Conservation (phyloP, 2,797 vertebrate species). For the Pitangus sulphuratus region DNA sequence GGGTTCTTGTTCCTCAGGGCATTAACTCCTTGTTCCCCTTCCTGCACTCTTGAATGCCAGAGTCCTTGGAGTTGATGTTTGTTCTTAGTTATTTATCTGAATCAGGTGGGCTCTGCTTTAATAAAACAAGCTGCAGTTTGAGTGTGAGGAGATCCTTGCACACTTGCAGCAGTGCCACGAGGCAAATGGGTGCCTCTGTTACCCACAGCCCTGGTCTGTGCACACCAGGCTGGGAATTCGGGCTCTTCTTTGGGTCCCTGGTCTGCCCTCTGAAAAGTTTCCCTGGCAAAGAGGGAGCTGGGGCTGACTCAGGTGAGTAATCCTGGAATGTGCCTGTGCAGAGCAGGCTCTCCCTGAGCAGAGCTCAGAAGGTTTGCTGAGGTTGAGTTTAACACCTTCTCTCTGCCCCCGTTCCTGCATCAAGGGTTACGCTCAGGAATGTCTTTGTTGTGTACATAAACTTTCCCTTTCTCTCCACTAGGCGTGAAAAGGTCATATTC, state of each 20-base stretch:
- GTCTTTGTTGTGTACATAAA: slow-evolving; percentile 54
- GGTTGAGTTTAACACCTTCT: no score
- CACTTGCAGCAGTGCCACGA: accelerated
- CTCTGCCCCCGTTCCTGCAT: not conserved
- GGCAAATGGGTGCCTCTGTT: accelerated
- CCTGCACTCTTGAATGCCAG: not conserved
- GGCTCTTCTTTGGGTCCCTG: not conserved
- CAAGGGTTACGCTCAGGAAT: not conserved
- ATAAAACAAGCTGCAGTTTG: not conserved
- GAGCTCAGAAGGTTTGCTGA: not conserved
- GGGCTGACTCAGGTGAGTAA: not conserved
- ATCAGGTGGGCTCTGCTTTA: not conserved
- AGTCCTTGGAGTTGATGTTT: not conserved
- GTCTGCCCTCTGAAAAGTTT: accelerated
- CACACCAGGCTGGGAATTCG: not conserved
- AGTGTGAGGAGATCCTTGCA: not conserved
- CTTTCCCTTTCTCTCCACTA: slow-evolving; percentile 73
- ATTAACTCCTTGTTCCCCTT: not conserved
- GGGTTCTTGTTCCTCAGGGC: not conserved
- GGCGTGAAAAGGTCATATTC: slow-evolving; percentile 83
- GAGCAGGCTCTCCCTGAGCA: not conserved
- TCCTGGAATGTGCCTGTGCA: not conserved
- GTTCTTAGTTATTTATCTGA: not conserved
- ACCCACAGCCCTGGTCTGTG: no score
- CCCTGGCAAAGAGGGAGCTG: not conserved